These are phyloP conservation scores for Eremobia ochroleuca DNA, from an alignment of 2,888 invertebrate genomes.

Conservation along the genomic window DNA sequence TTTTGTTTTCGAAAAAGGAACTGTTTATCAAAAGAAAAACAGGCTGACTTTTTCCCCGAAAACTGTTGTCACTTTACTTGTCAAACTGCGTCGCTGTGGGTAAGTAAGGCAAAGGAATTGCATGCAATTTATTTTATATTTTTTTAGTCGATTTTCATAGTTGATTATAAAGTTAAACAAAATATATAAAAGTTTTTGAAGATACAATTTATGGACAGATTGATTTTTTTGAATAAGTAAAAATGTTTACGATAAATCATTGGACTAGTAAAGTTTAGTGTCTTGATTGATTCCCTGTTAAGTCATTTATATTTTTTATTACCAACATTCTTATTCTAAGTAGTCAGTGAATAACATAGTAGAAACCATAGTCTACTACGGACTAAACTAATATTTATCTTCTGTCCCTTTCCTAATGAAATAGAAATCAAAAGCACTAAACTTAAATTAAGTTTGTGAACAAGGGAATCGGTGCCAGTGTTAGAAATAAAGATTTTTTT, in stretches of 20 bases:
- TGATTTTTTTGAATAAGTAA: not conserved
- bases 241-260: not conserved
- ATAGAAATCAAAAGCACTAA: too few relatives aligned
- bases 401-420: too few relatives aligned
- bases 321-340: not conserved
- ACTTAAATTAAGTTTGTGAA: too few relatives aligned
- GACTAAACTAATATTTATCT: too few relatives aligned
- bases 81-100: slow-evolving; percentile 56
- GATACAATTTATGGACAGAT: not conserved
- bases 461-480: too few relatives aligned
- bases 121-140: not conserved
- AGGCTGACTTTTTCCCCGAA: slow-evolving; percentile 82
- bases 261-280: not conserved
- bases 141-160: slow-evolving; percentile 4
- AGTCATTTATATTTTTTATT: not conserved
- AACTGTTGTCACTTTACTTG: slow-evolving; percentile 69
- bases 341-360: not conserved
- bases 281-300: not conserved
- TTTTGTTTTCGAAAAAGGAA: slow-evolving; percentile 87
- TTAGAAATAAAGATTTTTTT: not conserved
- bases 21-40: slow-evolving; percentile 87
- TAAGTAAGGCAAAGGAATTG: not conserved
- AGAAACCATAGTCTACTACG: too few relatives aligned
- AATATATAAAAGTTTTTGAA: not conserved
- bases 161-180: not conserved